A percentile compares a stretch with the other conserved stretches of the same genome.
Evolutionary conservation across 2,888 invertebrate genomes (phyloP).

Genomic region (Nemotelus nigrinus): DNA sequence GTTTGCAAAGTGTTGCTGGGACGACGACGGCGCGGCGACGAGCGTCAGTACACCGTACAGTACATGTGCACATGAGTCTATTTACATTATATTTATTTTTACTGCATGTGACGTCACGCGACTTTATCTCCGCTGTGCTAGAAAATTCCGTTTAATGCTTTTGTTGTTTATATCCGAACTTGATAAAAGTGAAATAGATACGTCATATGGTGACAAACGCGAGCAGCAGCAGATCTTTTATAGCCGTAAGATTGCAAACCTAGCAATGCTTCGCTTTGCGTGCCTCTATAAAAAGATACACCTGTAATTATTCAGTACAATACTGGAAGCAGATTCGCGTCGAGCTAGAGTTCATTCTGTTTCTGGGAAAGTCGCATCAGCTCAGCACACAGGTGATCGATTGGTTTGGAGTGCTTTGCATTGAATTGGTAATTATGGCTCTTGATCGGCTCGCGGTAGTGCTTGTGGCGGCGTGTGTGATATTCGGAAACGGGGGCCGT

Average conservation of each 20-base stretch:
- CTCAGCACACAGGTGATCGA: not conserved
- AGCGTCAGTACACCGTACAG: not conserved
- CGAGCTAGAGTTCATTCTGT: slow-evolving; percentile 23
- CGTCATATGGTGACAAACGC: slow-evolving; percentile 42
- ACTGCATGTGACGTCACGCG: slow-evolving; percentile 43
- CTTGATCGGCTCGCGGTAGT: slow-evolving; percentile 29
- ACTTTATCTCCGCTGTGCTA: slow-evolving; percentile 29
- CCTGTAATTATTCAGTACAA: slow-evolving; percentile 42
- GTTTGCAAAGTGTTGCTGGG: slow-evolving; percentile 10
- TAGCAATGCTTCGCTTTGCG: slow-evolving; percentile 22
- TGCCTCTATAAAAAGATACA: slow-evolving; percentile 44
- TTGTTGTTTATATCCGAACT: slow-evolving; percentile 43
- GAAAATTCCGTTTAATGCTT: slow-evolving; percentile 39
- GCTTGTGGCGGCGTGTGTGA: not conserved
- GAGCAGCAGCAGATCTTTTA: slow-evolving; percentile 37
- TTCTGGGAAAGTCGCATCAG: not conserved
- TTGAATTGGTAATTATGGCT: slow-evolving; percentile 18
- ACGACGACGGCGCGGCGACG: slow-evolving; percentile 5
- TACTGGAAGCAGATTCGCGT: slow-evolving; percentile 28
- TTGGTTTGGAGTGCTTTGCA: not conserved
- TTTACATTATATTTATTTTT: slow-evolving; percentile 43
- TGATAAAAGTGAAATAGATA: slow-evolving; percentile 41
- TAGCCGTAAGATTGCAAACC: slow-evolving; percentile 37
- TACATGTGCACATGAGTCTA: slow-evolving; percentile 35
- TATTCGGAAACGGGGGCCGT: not conserved